phyloP scores from a whole-genome alignment of 2,888 invertebrate genomes.

The Quadroppia sp. region DNA sequence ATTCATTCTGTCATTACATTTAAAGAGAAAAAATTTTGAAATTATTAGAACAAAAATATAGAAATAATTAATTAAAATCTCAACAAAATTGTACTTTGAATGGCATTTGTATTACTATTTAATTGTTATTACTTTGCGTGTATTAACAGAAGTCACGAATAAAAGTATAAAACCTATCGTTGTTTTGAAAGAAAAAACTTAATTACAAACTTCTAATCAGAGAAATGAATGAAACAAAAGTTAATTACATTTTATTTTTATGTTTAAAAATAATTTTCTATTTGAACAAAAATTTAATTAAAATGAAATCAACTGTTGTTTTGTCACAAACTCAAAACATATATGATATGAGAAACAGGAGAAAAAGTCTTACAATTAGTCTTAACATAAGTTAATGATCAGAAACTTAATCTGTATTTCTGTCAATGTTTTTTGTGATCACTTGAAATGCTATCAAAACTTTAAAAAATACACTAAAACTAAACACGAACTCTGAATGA shows the following conservation, averaged over 20 bases:
- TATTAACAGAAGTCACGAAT: background rate
- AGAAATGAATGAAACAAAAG: background rate
- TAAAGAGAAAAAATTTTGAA: background rate
- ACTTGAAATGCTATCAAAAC: no score
- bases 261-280: slow-evolving; percentile 1
- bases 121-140: slow-evolving; percentile 7
- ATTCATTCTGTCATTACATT: slow-evolving; percentile 5
- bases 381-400: background rate
- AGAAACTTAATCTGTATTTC: no score
- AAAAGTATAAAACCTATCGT: background rate
- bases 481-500: no score
- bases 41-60: background rate
- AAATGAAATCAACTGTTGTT: slow-evolving; percentile 2
- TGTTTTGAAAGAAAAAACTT: no score
- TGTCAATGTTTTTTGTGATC: no score
- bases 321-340: background rate
- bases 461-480: no score
- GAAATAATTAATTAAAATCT: background rate
- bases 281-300: slow-evolving; percentile 15
- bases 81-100: background rate
- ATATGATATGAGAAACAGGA: background rate
- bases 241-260: background rate
- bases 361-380: background rate
- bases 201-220: background rate
- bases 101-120: background rate